Evolutionary conservation across 2,888 invertebrate genomes (phyloP), one percentile per base, ranked within the genome.

Genomic region (Eristalis intricaria): DNA sequence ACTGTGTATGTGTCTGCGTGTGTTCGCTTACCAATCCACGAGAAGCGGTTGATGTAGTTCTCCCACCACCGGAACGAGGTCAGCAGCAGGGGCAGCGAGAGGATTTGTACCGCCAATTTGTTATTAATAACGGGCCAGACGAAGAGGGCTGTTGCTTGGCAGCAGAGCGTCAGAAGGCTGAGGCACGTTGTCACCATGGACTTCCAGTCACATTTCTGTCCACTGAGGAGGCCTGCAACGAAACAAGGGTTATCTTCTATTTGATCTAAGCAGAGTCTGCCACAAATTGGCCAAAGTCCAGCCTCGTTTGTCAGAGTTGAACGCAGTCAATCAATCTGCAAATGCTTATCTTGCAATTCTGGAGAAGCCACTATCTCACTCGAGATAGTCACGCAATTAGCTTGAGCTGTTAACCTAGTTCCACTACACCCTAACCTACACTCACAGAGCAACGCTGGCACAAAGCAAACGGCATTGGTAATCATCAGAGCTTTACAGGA

Each of bases 51-150:
- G 5, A 96, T 94, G 91, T 95, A 97, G 92, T 97, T 97, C 91
- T 96, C 96, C 97, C 97, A 97, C 97, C 97, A 98, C 26, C 96
- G 96, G 64, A 95, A 93, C 0, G 97, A 97, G 75, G 96, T 94
- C 32, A 97, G 93, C 38, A 96, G 89, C 70, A 96, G 93, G 3
- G 96, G 95, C 4, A 95, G 89, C 0, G 96, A 95, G 75, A 92
- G 88, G 15, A 95, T 91, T 95, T 96, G 96, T 11, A 95, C 91
- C 1, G 93, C 91, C 1, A 92, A 89, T 68, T 93, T 93, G 2
- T 93, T 92, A 68, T 95, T 93, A 40, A 95, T 90, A 11, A 96
- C 90, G 0, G 96, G 96, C 96, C 96, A 96, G 5, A 96, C 93
- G 3, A 96, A 92, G 84, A 96, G 95, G 4, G 95, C 96, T 4